A percentile compares a stretch with the other conserved stretches of the same genome.
Conservation (phyloP, 2,888 invertebrate genomes). For the Drosophila buzzatii region DNA sequence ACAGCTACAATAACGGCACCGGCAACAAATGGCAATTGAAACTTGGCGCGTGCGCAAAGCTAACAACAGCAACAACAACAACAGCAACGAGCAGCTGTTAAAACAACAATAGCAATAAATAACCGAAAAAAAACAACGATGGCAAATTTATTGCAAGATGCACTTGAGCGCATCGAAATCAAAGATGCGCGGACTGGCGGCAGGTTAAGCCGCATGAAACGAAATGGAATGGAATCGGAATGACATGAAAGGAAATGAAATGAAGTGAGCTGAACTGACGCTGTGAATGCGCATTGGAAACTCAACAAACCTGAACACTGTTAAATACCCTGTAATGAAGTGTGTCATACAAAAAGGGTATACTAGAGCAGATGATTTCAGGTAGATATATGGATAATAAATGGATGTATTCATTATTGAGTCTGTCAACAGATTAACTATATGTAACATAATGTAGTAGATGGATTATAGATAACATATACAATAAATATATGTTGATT, state of each 20-base stretch:
- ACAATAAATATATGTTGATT: too few species aligned
- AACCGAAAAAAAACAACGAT: constrained; percentile 16
- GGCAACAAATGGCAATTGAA: constrained; percentile 13
- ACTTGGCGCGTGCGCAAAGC: constrained; percentile 53
- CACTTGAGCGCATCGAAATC: constrained; percentile 46
- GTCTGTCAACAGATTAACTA: too few species aligned
- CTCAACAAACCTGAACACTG: constrained; percentile 20
- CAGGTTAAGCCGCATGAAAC: constrained; percentile 3
- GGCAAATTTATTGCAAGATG: constrained; percentile 33
- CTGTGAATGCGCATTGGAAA: neutral
- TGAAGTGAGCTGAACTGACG: constrained; percentile 4
- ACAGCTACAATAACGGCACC: constrained; percentile 16
- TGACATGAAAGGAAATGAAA: neutral
- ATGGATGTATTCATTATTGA: too few species aligned
- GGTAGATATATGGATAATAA: too few species aligned
- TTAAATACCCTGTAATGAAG: constrained; percentile 9
- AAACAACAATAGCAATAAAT: constrained; percentile 19
- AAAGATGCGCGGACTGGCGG: neutral
- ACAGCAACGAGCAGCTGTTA: constrained; percentile 1
- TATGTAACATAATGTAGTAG: too few species aligned
- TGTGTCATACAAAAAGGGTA: neutral
- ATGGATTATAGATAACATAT: neutral
- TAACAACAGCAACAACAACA: constrained; percentile 19
- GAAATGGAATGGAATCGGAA: constrained; percentile 19
- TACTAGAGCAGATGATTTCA: neutral